Evolutionary conservation across 2,888 invertebrate species (phyloP).

Genomic region (Syrista parreyssii): DNA sequence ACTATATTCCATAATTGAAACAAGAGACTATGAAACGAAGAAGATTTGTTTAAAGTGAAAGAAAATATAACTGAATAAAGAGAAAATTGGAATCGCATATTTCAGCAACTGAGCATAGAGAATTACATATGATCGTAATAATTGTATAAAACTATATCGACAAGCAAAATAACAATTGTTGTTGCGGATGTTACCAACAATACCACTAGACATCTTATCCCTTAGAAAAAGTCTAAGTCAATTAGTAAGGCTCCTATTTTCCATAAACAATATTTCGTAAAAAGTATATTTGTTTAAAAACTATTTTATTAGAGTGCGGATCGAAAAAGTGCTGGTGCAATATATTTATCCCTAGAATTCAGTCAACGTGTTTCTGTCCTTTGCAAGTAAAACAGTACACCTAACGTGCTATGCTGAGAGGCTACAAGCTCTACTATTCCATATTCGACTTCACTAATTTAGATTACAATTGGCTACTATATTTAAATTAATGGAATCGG

Average conservation of each 20-base stretch:
- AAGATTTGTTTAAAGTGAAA: background rate
- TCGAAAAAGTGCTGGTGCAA: constrained; percentile 63
- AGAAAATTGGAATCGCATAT: background rate
- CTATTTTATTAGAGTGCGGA: constrained; percentile 53
- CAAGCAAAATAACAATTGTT: constrained; percentile 7
- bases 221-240: constrained; percentile 49
- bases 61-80: background rate
- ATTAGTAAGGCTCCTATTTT: constrained; percentile 51
- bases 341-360: constrained; percentile 63
- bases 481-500: constrained; percentile 7
- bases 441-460: background rate
- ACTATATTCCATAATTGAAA: background rate
- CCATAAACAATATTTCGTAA: constrained; percentile 47
- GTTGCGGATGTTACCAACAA: constrained; percentile 45
- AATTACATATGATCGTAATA: background rate
- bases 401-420: background rate
- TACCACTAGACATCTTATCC: constrained; percentile 44
- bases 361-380: constrained; percentile 53
- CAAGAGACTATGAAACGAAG: background rate
- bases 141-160: background rate
- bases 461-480: constrained; percentile 19
- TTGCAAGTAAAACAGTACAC: background rate
- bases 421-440: background rate
- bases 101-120: background rate
- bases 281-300: constrained; percentile 56